phyloP scores from a whole-genome alignment of 2,113 vertebrate species.

The Psilopsiagon aurifrons region DNA sequence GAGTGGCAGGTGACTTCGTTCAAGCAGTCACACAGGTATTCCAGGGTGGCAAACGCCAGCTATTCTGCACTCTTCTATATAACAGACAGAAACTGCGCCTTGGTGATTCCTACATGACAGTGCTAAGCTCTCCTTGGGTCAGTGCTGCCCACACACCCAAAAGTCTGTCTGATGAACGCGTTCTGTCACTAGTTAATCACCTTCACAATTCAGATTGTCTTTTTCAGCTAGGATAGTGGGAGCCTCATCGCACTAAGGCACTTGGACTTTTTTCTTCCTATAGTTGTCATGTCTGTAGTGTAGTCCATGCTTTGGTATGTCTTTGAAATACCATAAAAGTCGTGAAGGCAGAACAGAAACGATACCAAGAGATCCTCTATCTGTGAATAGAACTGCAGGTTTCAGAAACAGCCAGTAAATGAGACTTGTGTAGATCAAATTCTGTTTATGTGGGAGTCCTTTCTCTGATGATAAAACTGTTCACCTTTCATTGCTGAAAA shows the following conservation, averaged over 20 bases:
- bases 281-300: background rate
- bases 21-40: accelerated
- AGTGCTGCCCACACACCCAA: background rate
- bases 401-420: background rate
- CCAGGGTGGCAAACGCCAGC: background rate
- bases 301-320: background rate
- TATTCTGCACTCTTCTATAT: background rate
- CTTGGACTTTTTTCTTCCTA: background rate
- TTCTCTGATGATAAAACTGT: background rate
- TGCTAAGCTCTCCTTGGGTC: accelerated
- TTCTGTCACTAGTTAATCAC: accelerated
- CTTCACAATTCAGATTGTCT: accelerated
- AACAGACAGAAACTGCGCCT: background rate
- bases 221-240: background rate
- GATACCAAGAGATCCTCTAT: background rate
- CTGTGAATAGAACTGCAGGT: background rate
- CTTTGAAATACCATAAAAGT: background rate
- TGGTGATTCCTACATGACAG: accelerated
- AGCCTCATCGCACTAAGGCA: background rate
- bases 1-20: background rate
- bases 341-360: background rate
- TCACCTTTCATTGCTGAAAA: background rate
- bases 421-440: background rate
- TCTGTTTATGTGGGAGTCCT: background rate
- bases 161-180: accelerated